Evolutionary conservation across 2,113 vertebrate species (phyloP).

Genomic region (Pheucticus melanocephalus): DNA sequence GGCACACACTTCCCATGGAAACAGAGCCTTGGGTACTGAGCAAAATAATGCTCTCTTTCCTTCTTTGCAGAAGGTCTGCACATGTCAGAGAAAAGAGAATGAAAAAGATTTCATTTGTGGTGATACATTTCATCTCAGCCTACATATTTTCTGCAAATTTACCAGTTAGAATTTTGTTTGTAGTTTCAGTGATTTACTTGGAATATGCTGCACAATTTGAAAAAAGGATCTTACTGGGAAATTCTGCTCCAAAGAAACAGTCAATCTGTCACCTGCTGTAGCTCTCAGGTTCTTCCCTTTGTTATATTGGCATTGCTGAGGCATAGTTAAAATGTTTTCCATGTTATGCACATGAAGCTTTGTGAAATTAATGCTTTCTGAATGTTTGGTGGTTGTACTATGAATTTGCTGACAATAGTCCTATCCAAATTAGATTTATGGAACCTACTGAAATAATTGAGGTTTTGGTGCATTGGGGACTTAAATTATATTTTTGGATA

Average conservation of each 20-base stretch:
- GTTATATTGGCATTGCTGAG: neutral
- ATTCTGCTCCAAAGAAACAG: neutral
- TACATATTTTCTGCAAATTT: neutral
- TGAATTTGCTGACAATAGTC: neutral
- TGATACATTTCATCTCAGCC: neutral
- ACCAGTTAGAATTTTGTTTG: neutral
- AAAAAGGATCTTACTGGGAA: neutral
- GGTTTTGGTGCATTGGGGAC: neutral
- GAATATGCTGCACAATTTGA: neutral
- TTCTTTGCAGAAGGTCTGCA: neutral
- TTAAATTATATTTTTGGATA: neutral
- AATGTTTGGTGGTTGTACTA: neutral
- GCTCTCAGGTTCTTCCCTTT: neutral
- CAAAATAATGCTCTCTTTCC: neutral
- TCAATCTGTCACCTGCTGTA: neutral
- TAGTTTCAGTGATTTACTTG: neutral
- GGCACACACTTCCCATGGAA: neutral
- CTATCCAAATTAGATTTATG: neutral
- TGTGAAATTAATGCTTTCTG: neutral
- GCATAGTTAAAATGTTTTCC: neutral
- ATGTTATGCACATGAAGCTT: neutral
- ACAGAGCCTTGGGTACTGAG: neutral
- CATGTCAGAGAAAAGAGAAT: neutral
- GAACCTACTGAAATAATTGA: neutral
- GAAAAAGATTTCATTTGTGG: neutral